Evolutionary conservation across 2,797 vertebrate genomes (phyloP), one percentile per base, ranked within the genome.

Genomic region (Astyanax mexicanus): DNA sequence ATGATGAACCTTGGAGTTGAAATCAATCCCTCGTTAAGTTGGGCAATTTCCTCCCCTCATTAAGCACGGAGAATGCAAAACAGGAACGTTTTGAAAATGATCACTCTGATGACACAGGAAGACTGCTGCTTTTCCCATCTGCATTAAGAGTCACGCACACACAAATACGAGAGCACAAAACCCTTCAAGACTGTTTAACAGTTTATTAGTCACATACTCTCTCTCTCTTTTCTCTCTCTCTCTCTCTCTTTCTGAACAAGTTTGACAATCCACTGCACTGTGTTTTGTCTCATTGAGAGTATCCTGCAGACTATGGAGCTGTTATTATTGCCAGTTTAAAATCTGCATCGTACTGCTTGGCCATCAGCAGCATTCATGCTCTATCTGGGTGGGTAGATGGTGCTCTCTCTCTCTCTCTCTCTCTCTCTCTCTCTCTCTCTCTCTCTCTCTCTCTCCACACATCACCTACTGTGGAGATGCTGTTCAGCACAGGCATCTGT

Each of bases 1-100:
- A 73, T 61, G 7, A 44, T 54, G 32, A 57, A 72, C 47, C 40
- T 61, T 74, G 58, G 60, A 55, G 44, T 42, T 52, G 21, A 75
- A 80, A 74, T 80, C 62, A 77, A 57, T 54, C n/a, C 70, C 40
- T 67, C 6, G 29, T 66, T 74, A 62, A 23, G 57, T 42, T 49
- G 27, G 32, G 57, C 37, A 52, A 54, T 72, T 79, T 79, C 32
- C 67, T 75, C 45, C 51, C 51, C 35, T 60, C 62, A 55, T 72
- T 76, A 57, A 54, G 23, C 45, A 68, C 11, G 61, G 49, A 72
- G 45, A 75, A 75, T 60, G 49, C 19, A 75, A 60, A 73, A 68
- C 40, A 61, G 52, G 17, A 71, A 74, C 52, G 21, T 2, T 69
- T 19, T 60, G 25, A 67, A 74, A 69, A 61, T 69, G 47, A 73